Conservation (phyloP, 2,113 vertebrate genomes). For the Astatoreochromis straeleni region DNA sequence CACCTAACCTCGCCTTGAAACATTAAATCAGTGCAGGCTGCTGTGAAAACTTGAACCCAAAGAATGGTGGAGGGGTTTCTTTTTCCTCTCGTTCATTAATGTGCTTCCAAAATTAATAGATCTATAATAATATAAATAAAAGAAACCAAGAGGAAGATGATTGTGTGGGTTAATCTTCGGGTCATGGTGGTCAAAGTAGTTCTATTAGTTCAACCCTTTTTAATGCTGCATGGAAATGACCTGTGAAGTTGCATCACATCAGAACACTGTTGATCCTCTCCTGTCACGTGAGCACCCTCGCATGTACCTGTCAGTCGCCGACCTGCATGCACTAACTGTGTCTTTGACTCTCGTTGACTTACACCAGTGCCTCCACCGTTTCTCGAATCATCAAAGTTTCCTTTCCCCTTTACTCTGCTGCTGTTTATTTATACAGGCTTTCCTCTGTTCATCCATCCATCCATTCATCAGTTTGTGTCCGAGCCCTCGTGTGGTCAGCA, state of each 20-base stretch:
- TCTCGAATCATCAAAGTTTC: background rate
- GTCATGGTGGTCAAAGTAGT: background rate
- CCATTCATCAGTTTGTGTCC: background rate
- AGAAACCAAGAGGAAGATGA: background rate
- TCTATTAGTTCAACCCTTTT: background rate
- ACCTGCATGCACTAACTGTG: constrained; percentile 35
- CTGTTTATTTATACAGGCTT: background rate
- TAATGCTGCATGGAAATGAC: background rate
- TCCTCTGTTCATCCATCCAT: background rate
- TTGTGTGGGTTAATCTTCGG: background rate
- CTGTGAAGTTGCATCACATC: background rate
- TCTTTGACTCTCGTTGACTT: constrained; percentile 22
- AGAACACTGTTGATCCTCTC: background rate
- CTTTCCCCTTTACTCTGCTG: background rate
- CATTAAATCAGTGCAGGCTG: background rate
- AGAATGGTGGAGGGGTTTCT: background rate
- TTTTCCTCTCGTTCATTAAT: background rate
- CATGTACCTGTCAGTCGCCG: constrained; percentile 11
- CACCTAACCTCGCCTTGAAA: fast-evolving
- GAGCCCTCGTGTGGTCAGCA: background rate
- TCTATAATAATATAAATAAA: background rate
- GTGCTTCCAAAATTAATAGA: background rate
- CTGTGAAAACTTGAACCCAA: background rate
- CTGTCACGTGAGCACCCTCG: background rate
- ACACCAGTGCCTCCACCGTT: background rate